phyloP scores from a whole-genome alignment of 1,140 invertebrate species.

The Neocloeon triangulifer region DNA sequence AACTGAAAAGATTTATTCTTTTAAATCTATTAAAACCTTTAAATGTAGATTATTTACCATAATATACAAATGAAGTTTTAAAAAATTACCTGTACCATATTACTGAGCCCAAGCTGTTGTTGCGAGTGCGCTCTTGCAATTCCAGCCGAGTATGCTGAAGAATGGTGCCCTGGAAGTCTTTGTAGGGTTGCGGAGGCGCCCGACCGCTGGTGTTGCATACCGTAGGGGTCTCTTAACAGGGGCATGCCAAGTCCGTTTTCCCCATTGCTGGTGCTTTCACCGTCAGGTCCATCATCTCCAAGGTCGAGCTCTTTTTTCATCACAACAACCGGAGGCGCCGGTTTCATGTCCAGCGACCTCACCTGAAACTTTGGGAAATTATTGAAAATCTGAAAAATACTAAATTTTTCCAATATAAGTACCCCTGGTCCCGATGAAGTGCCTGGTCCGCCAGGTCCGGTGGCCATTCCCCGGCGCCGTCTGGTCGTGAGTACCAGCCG shows the following conservation, averaged over 20 bases:
- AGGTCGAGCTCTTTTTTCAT: conserved; percentile 77
- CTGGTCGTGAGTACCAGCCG: conserved; percentile 81
- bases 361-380: too few species aligned
- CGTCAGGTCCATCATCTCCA: conserved; percentile 43
- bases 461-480: conserved; percentile 17
- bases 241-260: conserved; percentile 8
- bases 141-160: too few species aligned
- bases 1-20: too few species aligned
- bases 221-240: conserved; percentile 2
- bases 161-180: conserved; percentile 13
- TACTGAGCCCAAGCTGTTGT: too few species aligned
- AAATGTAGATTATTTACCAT: too few species aligned
- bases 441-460: conserved; percentile 6
- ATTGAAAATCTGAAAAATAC: too few species aligned
- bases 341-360: background rate
- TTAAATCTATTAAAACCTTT: too few species aligned
- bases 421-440: background rate
- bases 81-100: too few species aligned
- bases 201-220: conserved; percentile 1
- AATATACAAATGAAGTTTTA: too few species aligned
- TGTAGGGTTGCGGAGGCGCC: conserved; percentile 21
- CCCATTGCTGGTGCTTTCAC: conserved; percentile 9
- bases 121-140: too few species aligned
- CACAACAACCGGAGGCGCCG: conserved; percentile 72
- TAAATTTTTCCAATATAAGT: too few species aligned